A percentile compares a stretch with the other conserved stretches of the same genome.
Conservation (phyloP, 2,797 vertebrate species). For the Takifugu ocellatus region DNA sequence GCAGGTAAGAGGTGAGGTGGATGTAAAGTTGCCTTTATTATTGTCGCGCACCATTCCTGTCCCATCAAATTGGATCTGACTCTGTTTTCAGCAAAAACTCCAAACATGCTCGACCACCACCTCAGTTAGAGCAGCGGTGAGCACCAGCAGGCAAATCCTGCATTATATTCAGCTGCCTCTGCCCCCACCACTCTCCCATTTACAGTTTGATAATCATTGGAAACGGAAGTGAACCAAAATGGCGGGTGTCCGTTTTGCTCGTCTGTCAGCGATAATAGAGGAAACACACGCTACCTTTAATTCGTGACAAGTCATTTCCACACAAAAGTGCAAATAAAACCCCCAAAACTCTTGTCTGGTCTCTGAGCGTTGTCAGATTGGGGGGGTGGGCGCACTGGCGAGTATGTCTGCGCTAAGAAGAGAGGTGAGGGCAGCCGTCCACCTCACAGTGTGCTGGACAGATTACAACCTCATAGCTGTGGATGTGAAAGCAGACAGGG, state of each 20-base stretch:
- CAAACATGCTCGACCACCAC: too few species aligned
- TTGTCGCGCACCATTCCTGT: too few species aligned
- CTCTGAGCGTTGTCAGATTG: background rate
- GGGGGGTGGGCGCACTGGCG: conserved; percentile 8
- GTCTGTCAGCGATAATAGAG: background rate
- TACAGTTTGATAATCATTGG: too few species aligned
- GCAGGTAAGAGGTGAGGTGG: background rate
- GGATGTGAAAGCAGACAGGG: conserved; percentile 49
- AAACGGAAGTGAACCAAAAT: conserved; percentile 6
- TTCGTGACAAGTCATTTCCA: conserved; percentile 1
- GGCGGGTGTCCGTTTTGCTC: background rate
- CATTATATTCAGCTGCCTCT: too few species aligned
- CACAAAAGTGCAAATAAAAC: too few species aligned
- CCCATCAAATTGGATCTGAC: too few species aligned
- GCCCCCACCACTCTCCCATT: too few species aligned
- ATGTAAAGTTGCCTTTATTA: too few species aligned
- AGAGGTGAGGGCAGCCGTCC: conserved; percentile 2
- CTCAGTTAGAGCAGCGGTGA: too few species aligned
- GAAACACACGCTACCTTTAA: background rate
- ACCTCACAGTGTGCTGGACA: conserved; percentile 24
- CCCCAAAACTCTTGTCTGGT: background rate
- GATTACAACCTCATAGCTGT: conserved; percentile 48
- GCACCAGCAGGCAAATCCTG: too few species aligned
- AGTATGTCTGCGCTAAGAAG: background rate
- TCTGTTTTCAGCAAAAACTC: too few species aligned